These are phyloP conservation scores for Leucosticte australis DNA, from an alignment of 2,113 vertebrate species.

Conservation along the genomic window DNA sequence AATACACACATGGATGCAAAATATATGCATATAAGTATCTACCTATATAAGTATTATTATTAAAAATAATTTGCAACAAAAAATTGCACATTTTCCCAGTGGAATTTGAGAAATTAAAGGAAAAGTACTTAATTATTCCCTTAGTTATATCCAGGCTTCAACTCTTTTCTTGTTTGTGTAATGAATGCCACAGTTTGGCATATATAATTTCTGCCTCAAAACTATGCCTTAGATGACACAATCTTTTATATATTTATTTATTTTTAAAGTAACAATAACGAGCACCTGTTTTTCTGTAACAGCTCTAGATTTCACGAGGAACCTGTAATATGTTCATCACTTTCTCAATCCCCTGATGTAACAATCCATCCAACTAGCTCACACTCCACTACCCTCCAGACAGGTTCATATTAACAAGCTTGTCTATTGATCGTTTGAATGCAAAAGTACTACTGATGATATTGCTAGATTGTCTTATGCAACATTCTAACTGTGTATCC, in stretches of 20 bases:
- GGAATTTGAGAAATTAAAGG: neutral
- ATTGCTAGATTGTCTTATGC: neutral
- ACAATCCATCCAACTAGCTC: neutral
- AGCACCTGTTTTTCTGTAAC: neutral
- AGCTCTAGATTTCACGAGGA: rapidly evolving
- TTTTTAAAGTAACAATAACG: neutral
- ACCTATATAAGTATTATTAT: no score
- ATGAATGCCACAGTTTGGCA: rapidly evolving
- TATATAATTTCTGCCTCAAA: neutral
- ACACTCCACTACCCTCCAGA: neutral
- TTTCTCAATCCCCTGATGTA: neutral
- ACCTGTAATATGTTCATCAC: neutral
- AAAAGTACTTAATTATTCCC: neutral
- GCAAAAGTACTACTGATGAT: neutral
- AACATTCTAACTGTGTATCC: neutral
- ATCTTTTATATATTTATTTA: neutral
- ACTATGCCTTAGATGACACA: neutral
- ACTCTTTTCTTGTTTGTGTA: neutral
- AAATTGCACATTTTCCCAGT: neutral
- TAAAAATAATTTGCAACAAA: neutral
- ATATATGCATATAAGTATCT: neutral
- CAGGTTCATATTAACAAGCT: neutral
- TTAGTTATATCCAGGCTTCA: neutral
- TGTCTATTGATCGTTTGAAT: neutral
- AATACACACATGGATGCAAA: neutral